These are phyloP conservation scores for Drosophila virilis DNA, from an alignment of 1,140 invertebrate genomes.

Conservation along the genomic window DNA sequence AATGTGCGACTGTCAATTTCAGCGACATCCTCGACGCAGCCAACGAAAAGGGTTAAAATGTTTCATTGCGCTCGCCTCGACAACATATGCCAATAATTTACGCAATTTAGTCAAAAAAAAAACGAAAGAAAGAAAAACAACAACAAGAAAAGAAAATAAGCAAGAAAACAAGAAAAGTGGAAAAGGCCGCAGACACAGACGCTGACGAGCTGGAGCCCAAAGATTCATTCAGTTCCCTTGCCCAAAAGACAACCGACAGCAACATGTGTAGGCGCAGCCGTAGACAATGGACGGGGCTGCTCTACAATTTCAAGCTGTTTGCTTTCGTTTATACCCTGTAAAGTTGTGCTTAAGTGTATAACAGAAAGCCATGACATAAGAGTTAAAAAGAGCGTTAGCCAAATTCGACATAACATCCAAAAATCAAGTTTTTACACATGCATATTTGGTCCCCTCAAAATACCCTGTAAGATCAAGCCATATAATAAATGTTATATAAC, in stretches of 20 bases:
- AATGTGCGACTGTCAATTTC: conserved; percentile 66
- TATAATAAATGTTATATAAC: too few relatives aligned
- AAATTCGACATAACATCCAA: too few relatives aligned
- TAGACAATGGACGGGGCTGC: conserved; percentile 26
- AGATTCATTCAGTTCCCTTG: conserved; percentile 36
- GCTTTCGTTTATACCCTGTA: conserved; percentile 5
- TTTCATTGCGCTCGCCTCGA: conserved; percentile 68
- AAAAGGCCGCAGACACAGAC: conserved; percentile 17
- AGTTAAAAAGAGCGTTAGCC: too few relatives aligned
- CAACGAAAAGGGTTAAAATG: conserved; percentile 74
- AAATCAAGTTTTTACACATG: too few relatives aligned
- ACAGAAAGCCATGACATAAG: background rate
- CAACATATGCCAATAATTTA: conserved; percentile 80
- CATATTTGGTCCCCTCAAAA: too few relatives aligned
- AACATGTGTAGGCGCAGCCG: conserved; percentile 45
- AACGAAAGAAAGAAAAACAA: conserved; percentile 19
- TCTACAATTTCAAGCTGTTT: background rate
- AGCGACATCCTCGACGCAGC: conserved; percentile 60
- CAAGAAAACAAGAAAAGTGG: conserved; percentile 5
- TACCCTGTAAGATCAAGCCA: too few relatives aligned
- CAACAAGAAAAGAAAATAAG: conserved; percentile 30
- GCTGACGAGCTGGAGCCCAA: conserved; percentile 22
- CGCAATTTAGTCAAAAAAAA: conserved; percentile 68
- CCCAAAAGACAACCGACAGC: conserved; percentile 4
- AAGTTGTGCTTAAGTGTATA: background rate